Evolutionary conservation across 2,113 vertebrate genomes (phyloP).

Genomic region (Callopanchax toddi): DNA sequence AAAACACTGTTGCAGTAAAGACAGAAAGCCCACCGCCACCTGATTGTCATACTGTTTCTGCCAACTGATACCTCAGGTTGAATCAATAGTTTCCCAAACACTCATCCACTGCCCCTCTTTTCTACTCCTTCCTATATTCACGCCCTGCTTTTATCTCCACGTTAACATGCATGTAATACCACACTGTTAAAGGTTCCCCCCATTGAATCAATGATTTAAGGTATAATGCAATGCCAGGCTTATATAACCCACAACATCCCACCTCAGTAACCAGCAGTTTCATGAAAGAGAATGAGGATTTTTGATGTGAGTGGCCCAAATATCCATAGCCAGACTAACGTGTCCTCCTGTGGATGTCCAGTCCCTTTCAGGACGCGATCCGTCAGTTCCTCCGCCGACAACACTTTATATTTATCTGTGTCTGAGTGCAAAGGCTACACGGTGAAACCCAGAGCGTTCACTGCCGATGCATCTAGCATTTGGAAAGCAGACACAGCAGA

Average conservation of each 20-base stretch:
- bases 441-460: slow-evolving; percentile 1
- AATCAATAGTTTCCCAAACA: too few relatives aligned
- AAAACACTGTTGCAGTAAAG: neutral
- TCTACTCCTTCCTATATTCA: slow-evolving; percentile 12
- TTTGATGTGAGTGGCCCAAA: slow-evolving; percentile 30
- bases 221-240: slow-evolving; percentile 28
- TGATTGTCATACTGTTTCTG: slow-evolving; percentile 31
- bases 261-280: slow-evolving; percentile 10
- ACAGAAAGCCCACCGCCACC: slow-evolving; percentile 28
- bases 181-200: slow-evolving; percentile 7
- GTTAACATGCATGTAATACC: slow-evolving; percentile 12
- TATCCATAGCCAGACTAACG: slow-evolving; percentile 21
- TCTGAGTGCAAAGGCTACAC: slow-evolving; percentile 30
- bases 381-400: slow-evolving; percentile 14
- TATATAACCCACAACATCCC: slow-evolving; percentile 31
- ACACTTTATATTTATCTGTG: slow-evolving; percentile 51
- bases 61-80: too few relatives aligned
- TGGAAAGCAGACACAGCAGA: slow-evolving; percentile 47
- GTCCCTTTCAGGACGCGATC: slow-evolving; percentile 29
- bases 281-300: slow-evolving; percentile 53
- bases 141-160: slow-evolving; percentile 10
- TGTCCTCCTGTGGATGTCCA: slow-evolving; percentile 26
- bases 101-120: too few relatives aligned
- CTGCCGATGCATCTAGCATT: slow-evolving; percentile 6
- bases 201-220: slow-evolving; percentile 44